Percentiles rank a stretch among this genome's conserved stretches.
These are phyloP conservation scores for Ylistrum balloti DNA, from an alignment of 1,140 invertebrate species.

Conservation along the genomic window DNA sequence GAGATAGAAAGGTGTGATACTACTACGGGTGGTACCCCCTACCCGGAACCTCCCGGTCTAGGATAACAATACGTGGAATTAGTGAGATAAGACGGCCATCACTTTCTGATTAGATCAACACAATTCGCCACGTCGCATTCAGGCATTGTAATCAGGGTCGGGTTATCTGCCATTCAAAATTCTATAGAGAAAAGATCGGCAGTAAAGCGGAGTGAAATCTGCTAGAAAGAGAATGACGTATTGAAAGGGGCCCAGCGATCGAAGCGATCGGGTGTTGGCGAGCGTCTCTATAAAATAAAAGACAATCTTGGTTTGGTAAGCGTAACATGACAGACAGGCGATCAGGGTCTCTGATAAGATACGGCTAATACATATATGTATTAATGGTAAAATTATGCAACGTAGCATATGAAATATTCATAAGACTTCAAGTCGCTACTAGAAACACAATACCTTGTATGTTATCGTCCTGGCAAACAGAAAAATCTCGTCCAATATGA, in stretches of 20 bases:
- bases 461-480: conserved; percentile 45
- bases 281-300: conserved; percentile 34
- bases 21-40: conserved; percentile 23
- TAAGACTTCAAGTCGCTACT: conserved; percentile 48
- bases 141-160: conserved; percentile 1
- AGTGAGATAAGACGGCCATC: conserved; percentile 3
- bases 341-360: neutral
- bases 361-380: neutral
- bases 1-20: conserved; percentile 25
- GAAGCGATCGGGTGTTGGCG: conserved; percentile 22
- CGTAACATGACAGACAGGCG: conserved; percentile 21
- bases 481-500: conserved; percentile 57
- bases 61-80: conserved; percentile 27
- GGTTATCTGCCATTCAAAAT: conserved; percentile 34
- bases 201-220: conserved; percentile 31
- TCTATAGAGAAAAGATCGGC: neutral
- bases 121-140: conserved; percentile 31
- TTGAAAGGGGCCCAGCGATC: conserved; percentile 30
- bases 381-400: conserved; percentile 62
- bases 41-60: neutral
- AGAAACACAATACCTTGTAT: conserved; percentile 43
- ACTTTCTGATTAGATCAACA: conserved; percentile 20
- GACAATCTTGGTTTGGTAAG: conserved; percentile 27
- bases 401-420: conserved; percentile 62
- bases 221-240: conserved; percentile 10